These are phyloP conservation scores for Deroplatys truncata DNA, from an alignment of 2,888 invertebrate species.

Conservation along the genomic window DNA sequence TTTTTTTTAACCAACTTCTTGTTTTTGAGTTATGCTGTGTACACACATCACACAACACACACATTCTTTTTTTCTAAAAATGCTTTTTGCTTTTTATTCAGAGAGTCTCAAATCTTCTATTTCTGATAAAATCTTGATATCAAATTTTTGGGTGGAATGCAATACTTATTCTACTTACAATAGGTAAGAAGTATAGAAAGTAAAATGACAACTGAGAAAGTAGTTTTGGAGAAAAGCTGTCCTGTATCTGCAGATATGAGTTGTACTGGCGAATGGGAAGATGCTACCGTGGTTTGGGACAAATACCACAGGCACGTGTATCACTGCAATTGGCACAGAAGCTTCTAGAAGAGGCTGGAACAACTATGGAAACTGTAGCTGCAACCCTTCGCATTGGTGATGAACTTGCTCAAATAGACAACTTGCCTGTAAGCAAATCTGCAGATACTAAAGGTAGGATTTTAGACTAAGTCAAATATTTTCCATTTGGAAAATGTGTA, in stretches of 20 bases:
- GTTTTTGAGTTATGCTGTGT: too few species aligned
- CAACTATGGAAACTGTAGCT: not conserved
- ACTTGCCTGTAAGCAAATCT: not conserved
- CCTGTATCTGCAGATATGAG: slow-evolving; percentile 48
- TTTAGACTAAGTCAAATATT: not conserved
- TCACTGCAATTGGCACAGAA: slow-evolving; percentile 61
- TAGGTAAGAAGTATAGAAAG: too few species aligned
- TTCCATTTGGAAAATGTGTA: too few species aligned
- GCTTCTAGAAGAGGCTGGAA: slow-evolving; percentile 45
- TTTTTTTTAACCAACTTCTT: too few species aligned
- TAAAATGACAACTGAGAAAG: too few species aligned
- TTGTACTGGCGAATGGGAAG: slow-evolving; percentile 68
- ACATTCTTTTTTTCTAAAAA: too few species aligned
- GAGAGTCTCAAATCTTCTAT: too few species aligned
- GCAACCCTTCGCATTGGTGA: not conserved
- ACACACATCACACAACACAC: too few species aligned
- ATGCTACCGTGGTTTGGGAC: slow-evolving; percentile 60
- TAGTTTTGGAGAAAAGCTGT: not conserved
- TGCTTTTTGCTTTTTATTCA: too few species aligned
- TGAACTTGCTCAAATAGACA: slow-evolving; percentile 6
- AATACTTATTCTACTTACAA: too few species aligned
- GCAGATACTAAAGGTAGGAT: not conserved
- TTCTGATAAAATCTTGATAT: too few species aligned
- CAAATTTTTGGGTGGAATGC: too few species aligned
- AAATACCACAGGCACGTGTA: slow-evolving; percentile 59